Conservation (phyloP, 1,140 invertebrate genomes). For the Archegozetes longisetosus region DNA sequence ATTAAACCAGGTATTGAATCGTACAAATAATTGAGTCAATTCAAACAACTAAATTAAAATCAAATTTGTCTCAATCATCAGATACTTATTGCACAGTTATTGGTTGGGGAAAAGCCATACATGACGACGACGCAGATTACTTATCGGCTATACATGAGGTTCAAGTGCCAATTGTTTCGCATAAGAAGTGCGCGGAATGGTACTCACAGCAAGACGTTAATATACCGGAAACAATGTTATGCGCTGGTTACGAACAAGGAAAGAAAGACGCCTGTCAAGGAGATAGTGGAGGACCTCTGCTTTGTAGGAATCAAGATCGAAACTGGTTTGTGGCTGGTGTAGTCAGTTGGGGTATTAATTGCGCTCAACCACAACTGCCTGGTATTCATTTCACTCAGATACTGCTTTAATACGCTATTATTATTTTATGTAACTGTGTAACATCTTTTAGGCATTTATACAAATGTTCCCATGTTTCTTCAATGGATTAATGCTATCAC, state of each 20-base stretch:
- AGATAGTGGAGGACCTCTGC: slow-evolving; percentile 21
- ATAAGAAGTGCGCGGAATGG: slow-evolving; percentile 21
- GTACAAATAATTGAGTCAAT: not conserved
- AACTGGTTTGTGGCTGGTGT: slow-evolving; percentile 28
- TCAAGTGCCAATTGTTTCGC: slow-evolving; percentile 23
- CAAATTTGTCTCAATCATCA: no score
- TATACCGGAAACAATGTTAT: slow-evolving; percentile 21
- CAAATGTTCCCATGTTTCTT: slow-evolving; percentile 23
- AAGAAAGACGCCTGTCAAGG: slow-evolving; percentile 6
- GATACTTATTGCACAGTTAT: slow-evolving; percentile 21
- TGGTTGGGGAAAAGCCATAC: slow-evolving; percentile 24
- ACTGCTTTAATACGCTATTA: not conserved
- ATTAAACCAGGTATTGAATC: slow-evolving; percentile 1
- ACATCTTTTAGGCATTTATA: slow-evolving; percentile 22
- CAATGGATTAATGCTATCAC: slow-evolving; percentile 23
- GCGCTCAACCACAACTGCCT: slow-evolving; percentile 24
- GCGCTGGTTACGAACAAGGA: slow-evolving; percentile 15
- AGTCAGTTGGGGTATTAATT: slow-evolving; percentile 26
- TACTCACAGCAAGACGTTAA: slow-evolving; percentile 20
- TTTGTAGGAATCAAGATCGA: slow-evolving; percentile 30
- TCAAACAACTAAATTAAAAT: no score
- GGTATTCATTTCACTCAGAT: slow-evolving; percentile 15
- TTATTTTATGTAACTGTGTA: not conserved
- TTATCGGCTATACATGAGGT: slow-evolving; percentile 23
- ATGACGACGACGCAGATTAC: slow-evolving; percentile 24